Conservation (phyloP, 2,797 vertebrate species). For the Typhlichthys subterraneus region DNA sequence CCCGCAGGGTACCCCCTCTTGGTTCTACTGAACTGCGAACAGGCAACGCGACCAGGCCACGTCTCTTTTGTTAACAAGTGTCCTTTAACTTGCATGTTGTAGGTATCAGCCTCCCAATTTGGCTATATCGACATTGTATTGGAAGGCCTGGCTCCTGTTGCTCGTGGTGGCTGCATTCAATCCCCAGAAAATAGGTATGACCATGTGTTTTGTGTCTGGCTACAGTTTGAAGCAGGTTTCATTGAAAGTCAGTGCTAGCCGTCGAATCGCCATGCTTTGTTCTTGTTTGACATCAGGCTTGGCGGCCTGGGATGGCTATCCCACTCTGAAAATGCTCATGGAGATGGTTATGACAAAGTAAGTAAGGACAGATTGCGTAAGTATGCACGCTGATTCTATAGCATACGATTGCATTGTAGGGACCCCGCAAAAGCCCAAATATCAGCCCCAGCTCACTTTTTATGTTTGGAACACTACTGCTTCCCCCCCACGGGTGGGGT, state of each 20-base stretch:
- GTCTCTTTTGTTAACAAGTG: too few relatives aligned
- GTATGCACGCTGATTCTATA: too few relatives aligned
- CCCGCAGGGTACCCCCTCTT: slow-evolving; percentile 84
- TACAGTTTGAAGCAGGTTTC: background rate
- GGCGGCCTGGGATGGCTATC: slow-evolving; percentile 96
- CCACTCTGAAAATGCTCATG: slow-evolving; percentile 99
- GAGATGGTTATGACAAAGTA: slow-evolving; percentile 99
- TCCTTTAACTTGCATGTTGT: slow-evolving; percentile 28
- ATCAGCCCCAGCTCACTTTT: too few relatives aligned
- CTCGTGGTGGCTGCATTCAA: slow-evolving; percentile 97
- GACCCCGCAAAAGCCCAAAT: too few relatives aligned
- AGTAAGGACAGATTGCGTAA: slow-evolving; percentile 18
- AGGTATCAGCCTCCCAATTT: slow-evolving; percentile 97
- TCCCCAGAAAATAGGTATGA: slow-evolving; percentile 94
- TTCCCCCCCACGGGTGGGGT: too few relatives aligned
- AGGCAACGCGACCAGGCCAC: background rate
- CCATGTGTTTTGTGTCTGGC: background rate
- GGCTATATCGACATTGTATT: slow-evolving; percentile 95
- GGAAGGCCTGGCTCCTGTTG: slow-evolving; percentile 97
- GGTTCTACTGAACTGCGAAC: background rate
- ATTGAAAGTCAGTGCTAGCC: background rate
- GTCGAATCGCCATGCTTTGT: too few relatives aligned
- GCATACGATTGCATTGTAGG: too few relatives aligned
- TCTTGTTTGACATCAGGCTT: slow-evolving; percentile 77
- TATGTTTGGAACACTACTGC: too few relatives aligned